Base-by-base conservation (phyloP, 2,888 invertebrate genomes). In the Diabrotica balteata region DNA sequence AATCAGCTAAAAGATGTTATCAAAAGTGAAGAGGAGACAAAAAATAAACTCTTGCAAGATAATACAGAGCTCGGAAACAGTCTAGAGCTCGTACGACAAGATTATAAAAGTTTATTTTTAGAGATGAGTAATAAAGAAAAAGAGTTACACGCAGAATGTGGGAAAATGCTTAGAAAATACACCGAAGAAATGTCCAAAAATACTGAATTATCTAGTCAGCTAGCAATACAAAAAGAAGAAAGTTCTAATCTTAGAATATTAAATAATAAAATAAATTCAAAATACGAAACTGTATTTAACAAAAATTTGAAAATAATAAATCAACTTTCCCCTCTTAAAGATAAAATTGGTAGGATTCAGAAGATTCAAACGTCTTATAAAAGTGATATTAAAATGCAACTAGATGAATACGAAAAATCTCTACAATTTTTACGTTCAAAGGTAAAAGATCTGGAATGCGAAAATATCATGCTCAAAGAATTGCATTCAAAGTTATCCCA, bases 41-140 rank as follows among this genome's bases (percentile, higher is more conserved):
- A 68, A 64, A 70, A 69, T 51, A 66, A 54, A 8, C 63, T 72
- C 62, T 70, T 67, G 69, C 51, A 51, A 7, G 57, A 69, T 11
- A 69, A 67, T 60, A 59, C 67, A 51, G 64, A 67, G 54, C 11
- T 72, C 9, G 10, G 10, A 9, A 53, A 53, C 9, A 4, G 2
- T 4, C 9, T 53, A 8, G 63, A 69, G 32, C 32, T 32, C 32
- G 32, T 32, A 32, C 32, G 32, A 32, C 32, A 32, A 32, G 32
- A 32, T 32, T 32, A 32, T 32, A 32, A 32, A 32, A 32, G 32
- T 32, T 32, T 32, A 5, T 32, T 32, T 2, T 32, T 4, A 32
- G 32, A 32, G 32, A 32, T 32, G 32, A 5, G 32, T 32, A 32
- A 32, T 32, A 32, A 32, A 32, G 32, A 32, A 32, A 32, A 32